Percentiles rank a stretch among this genome's conserved stretches.
Conservation (phyloP, 2,113 vertebrate genomes). For the Dasyornis broadbenti region DNA sequence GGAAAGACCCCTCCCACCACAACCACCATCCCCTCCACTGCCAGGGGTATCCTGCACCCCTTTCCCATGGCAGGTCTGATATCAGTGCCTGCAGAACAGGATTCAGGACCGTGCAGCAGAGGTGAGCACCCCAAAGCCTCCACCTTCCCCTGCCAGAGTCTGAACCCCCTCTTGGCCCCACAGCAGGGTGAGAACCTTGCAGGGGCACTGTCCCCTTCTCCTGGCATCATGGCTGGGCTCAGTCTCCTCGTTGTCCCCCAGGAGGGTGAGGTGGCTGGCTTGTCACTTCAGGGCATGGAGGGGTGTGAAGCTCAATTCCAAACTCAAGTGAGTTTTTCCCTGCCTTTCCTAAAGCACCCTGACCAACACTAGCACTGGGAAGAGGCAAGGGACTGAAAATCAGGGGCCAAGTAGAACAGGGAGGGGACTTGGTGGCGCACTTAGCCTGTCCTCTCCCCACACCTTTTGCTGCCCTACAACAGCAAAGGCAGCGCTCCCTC, state of each 20-base stretch:
- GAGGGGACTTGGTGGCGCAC: not conserved
- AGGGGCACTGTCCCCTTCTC: not conserved
- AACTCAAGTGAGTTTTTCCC: not conserved
- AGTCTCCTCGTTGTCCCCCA: not conserved
- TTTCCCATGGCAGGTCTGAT: not conserved
- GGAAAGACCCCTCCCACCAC: not conserved
- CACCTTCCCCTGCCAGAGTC: not conserved
- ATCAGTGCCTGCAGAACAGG: fast-evolving
- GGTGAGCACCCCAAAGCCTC: not conserved
- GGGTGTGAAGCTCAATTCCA: not conserved
- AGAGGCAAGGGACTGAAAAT: not conserved
- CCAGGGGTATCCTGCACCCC: not conserved
- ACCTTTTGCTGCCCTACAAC: not conserved
- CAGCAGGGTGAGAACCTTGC: not conserved
- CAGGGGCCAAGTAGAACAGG: not conserved
- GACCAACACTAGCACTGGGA: not conserved
- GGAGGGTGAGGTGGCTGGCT: not conserved
- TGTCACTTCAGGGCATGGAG: not conserved
- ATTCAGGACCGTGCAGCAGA: not conserved
- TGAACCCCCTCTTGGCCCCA: not conserved
- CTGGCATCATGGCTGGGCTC: not conserved
- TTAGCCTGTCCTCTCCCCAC: not conserved
- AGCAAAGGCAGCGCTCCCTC: not conserved
- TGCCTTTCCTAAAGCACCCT: not conserved
- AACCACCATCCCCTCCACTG: not conserved